These are phyloP conservation scores for Danio aesculapii DNA, from an alignment of 2,797 vertebrate genomes.

Conservation along the genomic window DNA sequence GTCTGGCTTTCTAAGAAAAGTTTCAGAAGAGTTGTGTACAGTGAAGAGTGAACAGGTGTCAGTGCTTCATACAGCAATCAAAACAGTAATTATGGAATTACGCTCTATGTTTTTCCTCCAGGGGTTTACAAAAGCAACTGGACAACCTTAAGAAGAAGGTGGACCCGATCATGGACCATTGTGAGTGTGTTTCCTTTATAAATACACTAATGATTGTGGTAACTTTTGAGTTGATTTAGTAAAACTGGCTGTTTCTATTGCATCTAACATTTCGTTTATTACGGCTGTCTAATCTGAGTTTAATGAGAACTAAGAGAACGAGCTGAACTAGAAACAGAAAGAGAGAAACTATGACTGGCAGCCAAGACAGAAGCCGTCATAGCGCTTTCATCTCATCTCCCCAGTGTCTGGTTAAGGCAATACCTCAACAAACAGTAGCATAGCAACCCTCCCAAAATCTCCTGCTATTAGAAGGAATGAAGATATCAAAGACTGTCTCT, in stretches of 20 bases:
- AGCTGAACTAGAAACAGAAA: slow-evolving; percentile 3
- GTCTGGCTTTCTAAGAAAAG: slow-evolving; percentile 61
- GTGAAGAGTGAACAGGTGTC: slow-evolving; percentile 55
- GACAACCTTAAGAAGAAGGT: not conserved
- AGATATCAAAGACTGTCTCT: slow-evolving; percentile 48
- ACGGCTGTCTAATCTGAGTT: not conserved
- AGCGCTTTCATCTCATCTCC: slow-evolving; percentile 24
- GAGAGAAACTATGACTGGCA: slow-evolving; percentile 15
- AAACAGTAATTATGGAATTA: not conserved
- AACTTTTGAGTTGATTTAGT: not conserved
- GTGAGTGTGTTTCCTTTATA: slow-evolving; percentile 32
- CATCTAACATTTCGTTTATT: not conserved
- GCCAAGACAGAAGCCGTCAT: slow-evolving; percentile 7
- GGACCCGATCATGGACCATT: slow-evolving; percentile 1
- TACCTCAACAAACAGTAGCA: slow-evolving; percentile 43
- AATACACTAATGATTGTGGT: not conserved
- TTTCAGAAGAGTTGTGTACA: not conserved
- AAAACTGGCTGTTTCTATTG: not conserved
- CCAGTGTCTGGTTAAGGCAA: slow-evolving; percentile 39
- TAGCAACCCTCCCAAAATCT: slow-evolving; percentile 46
- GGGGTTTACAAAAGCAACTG: slow-evolving; percentile 1
- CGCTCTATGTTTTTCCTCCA: not conserved
- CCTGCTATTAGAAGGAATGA: slow-evolving; percentile 42
- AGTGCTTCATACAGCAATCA: not conserved
- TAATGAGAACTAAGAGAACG: not conserved